Conservation (phyloP, 2,888 invertebrate species). For the Diaphora mendica region DNA sequence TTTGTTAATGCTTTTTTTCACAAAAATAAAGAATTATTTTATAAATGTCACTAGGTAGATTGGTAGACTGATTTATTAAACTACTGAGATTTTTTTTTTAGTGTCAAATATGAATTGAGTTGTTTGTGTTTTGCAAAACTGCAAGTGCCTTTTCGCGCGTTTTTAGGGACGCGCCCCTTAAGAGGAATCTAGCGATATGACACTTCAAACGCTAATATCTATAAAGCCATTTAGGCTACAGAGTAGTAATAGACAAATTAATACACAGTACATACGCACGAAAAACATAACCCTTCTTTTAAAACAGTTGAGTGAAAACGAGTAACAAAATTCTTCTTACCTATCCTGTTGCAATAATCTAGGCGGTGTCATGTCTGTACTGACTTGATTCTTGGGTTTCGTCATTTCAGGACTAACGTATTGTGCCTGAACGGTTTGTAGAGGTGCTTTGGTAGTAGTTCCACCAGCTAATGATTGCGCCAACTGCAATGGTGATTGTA, state of each 20-base stretch:
- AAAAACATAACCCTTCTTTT: background rate
- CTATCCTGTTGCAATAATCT: conserved; percentile 66
- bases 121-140: too few relatives aligned
- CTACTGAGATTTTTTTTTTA: too few relatives aligned
- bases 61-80: too few relatives aligned
- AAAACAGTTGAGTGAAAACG: background rate
- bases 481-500: conserved; percentile 56
- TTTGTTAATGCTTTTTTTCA: too few relatives aligned
- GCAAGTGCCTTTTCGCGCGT: too few relatives aligned
- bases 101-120: too few relatives aligned
- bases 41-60: too few relatives aligned
- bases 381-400: conserved; percentile 66
- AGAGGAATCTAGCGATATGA: too few relatives aligned
- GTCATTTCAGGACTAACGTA: conserved; percentile 73
- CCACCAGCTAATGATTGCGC: conserved; percentile 72
- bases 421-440: conserved; percentile 65
- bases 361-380: conserved; percentile 72
- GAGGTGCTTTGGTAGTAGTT: conserved; percentile 55
- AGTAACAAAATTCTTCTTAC: conserved; percentile 48
- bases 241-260: background rate
- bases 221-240: too few relatives aligned
- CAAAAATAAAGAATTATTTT: too few relatives aligned
- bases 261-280: background rate
- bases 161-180: too few relatives aligned
- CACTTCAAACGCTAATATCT: too few relatives aligned